A percentile compares a stretch with the other conserved stretches of the same genome.
Evolutionary conservation across 1,140 invertebrate genomes (phyloP).

Genomic region (Neomicropteryx cornuta): DNA sequence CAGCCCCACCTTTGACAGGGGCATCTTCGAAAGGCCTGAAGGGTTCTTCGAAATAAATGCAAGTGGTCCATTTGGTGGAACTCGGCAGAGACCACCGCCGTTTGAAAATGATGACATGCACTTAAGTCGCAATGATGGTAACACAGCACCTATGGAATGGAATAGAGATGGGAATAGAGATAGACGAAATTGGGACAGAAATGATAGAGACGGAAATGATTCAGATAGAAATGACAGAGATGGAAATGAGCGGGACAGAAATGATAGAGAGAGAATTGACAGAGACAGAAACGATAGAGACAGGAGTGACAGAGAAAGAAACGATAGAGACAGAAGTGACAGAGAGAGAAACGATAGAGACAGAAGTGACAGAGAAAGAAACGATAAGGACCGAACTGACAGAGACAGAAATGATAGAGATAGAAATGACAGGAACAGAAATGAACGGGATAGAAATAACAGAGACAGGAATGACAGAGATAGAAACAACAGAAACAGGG

Average conservation of each 20-base stretch:
- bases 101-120: constrained; percentile 26
- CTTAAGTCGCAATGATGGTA: constrained; percentile 8
- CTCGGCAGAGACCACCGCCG: constrained; percentile 17
- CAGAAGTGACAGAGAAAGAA: background rate
- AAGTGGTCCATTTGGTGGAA: too few relatives aligned
- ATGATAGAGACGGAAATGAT: constrained; percentile 20
- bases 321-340: constrained; percentile 18
- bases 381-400: constrained; percentile 15
- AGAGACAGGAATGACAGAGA: constrained; percentile 18
- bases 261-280: background rate
- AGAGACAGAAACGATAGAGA: background rate
- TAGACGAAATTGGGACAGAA: constrained; percentile 22
- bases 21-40: too few relatives aligned
- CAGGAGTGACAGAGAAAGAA: constrained; percentile 9
- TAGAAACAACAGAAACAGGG: constrained; percentile 20
- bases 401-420: constrained; percentile 21
- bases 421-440: constrained; percentile 4
- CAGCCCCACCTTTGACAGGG: too few relatives aligned
- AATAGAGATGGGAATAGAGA: constrained; percentile 20
- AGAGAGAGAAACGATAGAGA: background rate
- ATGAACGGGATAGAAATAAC: constrained; percentile 11
- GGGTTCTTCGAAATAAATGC: constrained; percentile 29
- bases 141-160: background rate
- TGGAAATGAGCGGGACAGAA: constrained; percentile 21
- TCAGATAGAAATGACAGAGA: constrained; percentile 16